These are phyloP conservation scores for Tetrax tetrax DNA, from an alignment of 2,113 vertebrate genomes.

Conservation along the genomic window DNA sequence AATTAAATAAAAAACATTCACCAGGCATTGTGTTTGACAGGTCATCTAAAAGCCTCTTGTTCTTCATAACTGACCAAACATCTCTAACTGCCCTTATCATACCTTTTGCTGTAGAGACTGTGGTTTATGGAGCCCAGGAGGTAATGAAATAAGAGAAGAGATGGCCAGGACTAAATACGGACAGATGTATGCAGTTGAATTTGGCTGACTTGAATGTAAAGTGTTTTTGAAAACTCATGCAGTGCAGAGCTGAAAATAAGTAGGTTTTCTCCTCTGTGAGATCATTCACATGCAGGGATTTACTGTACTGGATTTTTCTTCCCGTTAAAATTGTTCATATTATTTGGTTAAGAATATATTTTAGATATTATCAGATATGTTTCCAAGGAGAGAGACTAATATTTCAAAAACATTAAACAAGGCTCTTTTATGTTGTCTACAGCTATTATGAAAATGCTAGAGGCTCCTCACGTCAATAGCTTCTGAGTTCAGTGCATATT, in stretches of 20 bases:
- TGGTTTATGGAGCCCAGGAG: neutral
- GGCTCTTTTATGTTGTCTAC: neutral
- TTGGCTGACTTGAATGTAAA: neutral
- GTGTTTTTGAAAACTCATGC: neutral
- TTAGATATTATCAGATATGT: neutral
- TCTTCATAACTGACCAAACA: neutral
- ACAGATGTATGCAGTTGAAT: neutral
- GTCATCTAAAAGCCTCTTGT: neutral
- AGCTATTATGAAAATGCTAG: neutral
- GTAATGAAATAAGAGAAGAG: neutral
- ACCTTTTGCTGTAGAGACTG: neutral
- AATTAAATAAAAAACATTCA: neutral
- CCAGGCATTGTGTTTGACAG: neutral
- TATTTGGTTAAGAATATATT: slow-evolving; percentile 7
- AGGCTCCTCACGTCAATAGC: neutral
- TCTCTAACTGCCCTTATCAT: neutral
- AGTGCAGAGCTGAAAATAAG: neutral
- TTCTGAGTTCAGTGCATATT: neutral
- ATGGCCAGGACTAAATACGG: neutral
- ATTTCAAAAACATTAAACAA: neutral
- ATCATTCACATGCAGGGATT: neutral
- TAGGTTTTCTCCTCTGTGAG: neutral
- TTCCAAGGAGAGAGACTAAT: neutral
- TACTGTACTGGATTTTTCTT: neutral
- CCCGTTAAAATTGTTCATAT: neutral